Percentiles rank a stretch among this genome's conserved stretches.
phyloP scores from a whole-genome alignment of 2,113 vertebrate genomes.

The Choloepus hoffmanni region DNA sequence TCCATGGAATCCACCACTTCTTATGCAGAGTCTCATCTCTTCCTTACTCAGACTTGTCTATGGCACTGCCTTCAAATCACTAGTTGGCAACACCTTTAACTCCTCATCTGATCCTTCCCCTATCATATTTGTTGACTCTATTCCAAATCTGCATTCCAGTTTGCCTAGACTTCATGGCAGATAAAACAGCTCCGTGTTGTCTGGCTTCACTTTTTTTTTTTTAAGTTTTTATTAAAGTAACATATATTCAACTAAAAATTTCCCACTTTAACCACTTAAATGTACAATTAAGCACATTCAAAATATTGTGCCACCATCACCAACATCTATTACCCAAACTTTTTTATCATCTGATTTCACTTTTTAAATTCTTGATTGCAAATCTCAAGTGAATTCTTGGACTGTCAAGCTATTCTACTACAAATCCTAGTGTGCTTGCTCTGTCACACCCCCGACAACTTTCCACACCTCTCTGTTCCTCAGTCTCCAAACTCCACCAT shows the following conservation, averaged over 20 bases:
- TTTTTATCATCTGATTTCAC: not conserved
- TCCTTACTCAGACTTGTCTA: not conserved
- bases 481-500: not conserved
- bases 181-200: not conserved
- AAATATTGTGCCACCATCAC: too few species aligned
- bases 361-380: not conserved
- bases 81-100: not conserved
- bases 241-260: too few species aligned
- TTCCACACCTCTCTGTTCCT: not conserved
- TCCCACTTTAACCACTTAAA: too few species aligned
- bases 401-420: too few species aligned
- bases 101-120: not conserved
- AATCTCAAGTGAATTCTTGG: not conserved
- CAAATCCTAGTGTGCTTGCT: too few species aligned
- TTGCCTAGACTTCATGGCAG: too few species aligned
- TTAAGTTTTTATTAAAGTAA: too few species aligned
- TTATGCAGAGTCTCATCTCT: rapidly evolving
- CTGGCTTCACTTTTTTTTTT: too few species aligned
- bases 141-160: not conserved
- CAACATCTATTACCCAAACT: too few species aligned
- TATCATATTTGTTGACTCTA: too few species aligned
- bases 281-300: too few species aligned
- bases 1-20: not conserved
- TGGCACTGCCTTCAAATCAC: not conserved
- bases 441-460: too few species aligned